Evolutionary conservation across 1,140 invertebrate species (phyloP), one percentile per base, ranked within the genome.

Genomic region (Drosophila prosaltans): DNA sequence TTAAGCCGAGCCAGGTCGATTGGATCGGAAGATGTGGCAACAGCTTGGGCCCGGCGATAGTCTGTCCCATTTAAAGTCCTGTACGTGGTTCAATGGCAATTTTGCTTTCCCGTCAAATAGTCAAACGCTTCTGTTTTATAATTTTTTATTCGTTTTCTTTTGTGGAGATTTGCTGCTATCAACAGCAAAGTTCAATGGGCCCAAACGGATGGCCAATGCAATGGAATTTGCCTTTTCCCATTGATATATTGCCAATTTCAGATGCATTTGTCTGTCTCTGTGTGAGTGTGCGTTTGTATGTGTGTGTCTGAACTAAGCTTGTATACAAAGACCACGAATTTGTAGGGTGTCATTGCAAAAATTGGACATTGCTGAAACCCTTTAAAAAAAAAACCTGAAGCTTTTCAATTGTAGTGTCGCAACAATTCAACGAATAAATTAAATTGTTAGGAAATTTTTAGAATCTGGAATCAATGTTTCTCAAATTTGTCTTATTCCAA

Each of bases 171-270:
- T 54, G 69, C 72, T 79, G 80, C 82, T 79, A 82, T 88, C 76
- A 77, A 83, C 80, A 70, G 60, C 84, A 83, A 83, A 78, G 80
- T 86, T 86, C 83, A 88, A 88, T 83, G 80, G 83, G 70, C 68
- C 78, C 78, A 85, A 85, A 78, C 70, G 78, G 48, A 74, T 77
- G 74, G 70, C 70, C 82, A 72, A 68, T 86, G 73, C 80, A 89
- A 86, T 81, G 88, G 88, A 86, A 86, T 88, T 80, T 81, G 76
- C 66, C 72, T 86, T 80, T 83, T 78, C 48, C 48, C 65, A 74
- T 76, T 88, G 77, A 86, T 88, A 86, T 83, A 86, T 86, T 88
- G 83, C 80, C 83, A 86, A 86, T 80, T 88, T 89, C 65, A 72
- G 60, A 71, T 74, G 69, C 66, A 59, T 64, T 51, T 26, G 36